These are phyloP conservation scores for Drosophila demipolita DNA, from an alignment of 2,888 invertebrate species.

Conservation along the genomic window DNA sequence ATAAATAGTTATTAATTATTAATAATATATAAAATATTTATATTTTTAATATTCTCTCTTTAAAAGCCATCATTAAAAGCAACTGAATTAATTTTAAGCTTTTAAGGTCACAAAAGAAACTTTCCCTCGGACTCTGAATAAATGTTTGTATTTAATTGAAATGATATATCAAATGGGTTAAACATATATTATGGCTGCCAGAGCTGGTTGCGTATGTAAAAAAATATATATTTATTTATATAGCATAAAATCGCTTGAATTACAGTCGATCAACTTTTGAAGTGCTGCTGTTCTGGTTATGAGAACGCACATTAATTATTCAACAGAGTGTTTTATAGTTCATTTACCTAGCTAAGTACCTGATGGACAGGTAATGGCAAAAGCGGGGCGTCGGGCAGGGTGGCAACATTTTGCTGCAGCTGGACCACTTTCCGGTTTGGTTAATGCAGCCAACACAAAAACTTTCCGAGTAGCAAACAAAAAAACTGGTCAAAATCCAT, in stretches of 20 bases:
- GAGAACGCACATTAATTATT: slow-evolving; percentile 64
- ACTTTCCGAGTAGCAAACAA: slow-evolving; percentile 60
- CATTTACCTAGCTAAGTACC: slow-evolving; percentile 70
- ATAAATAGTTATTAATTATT: too few relatives aligned
- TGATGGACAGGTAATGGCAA: not conserved
- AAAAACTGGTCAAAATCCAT: slow-evolving; percentile 76
- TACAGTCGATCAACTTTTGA: slow-evolving; percentile 36
- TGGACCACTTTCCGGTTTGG: slow-evolving; percentile 49
- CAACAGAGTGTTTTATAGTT: slow-evolving; percentile 70
- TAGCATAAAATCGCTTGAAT: slow-evolving; percentile 2
- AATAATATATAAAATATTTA: not conserved
- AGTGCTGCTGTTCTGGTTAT: slow-evolving; percentile 42
- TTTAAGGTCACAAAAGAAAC: not conserved
- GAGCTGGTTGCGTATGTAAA: not conserved
- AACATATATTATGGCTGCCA: not conserved
- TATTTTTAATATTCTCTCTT: not conserved
- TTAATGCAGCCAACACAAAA: slow-evolving; percentile 54
- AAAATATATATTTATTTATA: not conserved
- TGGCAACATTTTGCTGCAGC: slow-evolving; percentile 38
- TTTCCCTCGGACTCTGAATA: not conserved
- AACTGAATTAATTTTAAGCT: too few relatives aligned
- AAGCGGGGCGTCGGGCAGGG: not conserved
- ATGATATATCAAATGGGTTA: not conserved
- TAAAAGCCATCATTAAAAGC: too few relatives aligned
- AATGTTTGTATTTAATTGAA: not conserved